Base-by-base conservation (phyloP, 2,113 vertebrate species). In the Athene cunicularia region DNA sequence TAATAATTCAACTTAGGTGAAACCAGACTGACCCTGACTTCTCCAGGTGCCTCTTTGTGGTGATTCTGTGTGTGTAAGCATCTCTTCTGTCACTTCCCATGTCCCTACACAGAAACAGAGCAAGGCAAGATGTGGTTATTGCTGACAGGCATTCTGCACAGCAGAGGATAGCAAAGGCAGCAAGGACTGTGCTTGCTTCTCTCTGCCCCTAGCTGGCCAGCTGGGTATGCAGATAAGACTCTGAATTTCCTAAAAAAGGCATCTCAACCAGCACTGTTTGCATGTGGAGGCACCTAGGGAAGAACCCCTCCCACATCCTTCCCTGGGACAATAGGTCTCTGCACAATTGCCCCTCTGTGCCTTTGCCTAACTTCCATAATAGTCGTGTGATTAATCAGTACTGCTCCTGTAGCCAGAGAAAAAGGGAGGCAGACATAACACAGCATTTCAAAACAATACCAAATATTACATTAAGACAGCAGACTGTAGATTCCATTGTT, bases 221-320 rank as follows among this genome's bases (percentile, higher is more conserved):
- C 35, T 92, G 28, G 1, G 9, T 35, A 16, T 30, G 30, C 32
- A 77, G 74, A 82, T 63, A 84, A 55, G 27, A 28, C 14, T 66
- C 56, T 39, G 26, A 80, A 92, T 92, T 94, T 77, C 82, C 82
- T 94, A 86, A 95, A 80, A 39, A 94, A 86, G 59, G 37, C 14
- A 12, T 90, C 72, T 73, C 55, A 80, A 14, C 5, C 14, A 50
- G 37, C 2, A 5, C 15, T 39, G 8, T 45, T 80, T 73, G 10
- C 32, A 35, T 66, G 14, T 30, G 41, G 49, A 8, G 22, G 6
- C 23, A 58, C 39, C 82, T n/a, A 68, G 7, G 9, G 52, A 88
- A 70, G 45, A 83, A 28, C 6, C 10, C 4, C 3, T 88, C n/a
- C 33, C 22, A 58, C 9, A 67, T 45, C 43, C 28, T 72, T 85